phyloP scores from a whole-genome alignment of 2,113 vertebrate genomes.

The Triplophysa dalaica region DNA sequence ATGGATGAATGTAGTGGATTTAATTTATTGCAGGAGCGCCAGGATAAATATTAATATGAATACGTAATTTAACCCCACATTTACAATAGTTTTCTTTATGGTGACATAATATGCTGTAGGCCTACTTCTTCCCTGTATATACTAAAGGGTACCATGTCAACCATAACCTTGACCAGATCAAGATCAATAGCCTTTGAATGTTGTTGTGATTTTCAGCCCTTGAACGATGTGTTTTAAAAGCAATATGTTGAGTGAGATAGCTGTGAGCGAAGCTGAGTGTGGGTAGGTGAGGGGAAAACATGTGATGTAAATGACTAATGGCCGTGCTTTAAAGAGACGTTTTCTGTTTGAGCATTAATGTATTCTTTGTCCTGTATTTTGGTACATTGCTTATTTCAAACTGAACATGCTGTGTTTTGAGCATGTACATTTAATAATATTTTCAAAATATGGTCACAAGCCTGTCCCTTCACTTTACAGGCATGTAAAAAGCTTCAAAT shows the following conservation, averaged over 20 bases:
- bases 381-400: slow-evolving; percentile 2
- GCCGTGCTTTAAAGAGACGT: background rate
- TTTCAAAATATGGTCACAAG: too few relatives aligned
- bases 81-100: background rate
- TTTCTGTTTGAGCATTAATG: background rate
- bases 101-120: background rate
- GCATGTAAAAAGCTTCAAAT: too few relatives aligned
- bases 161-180: background rate
- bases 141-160: background rate
- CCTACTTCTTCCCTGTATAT: background rate
- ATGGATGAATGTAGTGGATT: background rate
- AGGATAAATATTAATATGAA: slow-evolving; percentile 29
- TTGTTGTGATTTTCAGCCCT: slow-evolving; percentile 4
- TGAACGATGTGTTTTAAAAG: slow-evolving; percentile 17
- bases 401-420: too few relatives aligned
- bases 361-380: background rate
- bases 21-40: slow-evolving; percentile 8
- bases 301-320: slow-evolving; percentile 16
- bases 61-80: slow-evolving; percentile 6
- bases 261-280: background rate
- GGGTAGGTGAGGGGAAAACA: background rate
- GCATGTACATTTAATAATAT: too few relatives aligned
- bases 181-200: slow-evolving; percentile 31
- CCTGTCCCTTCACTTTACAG: too few relatives aligned
- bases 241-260: slow-evolving; percentile 19